Conservation (phyloP, 2,797 vertebrate genomes). For the Telmatherina bonti region DNA sequence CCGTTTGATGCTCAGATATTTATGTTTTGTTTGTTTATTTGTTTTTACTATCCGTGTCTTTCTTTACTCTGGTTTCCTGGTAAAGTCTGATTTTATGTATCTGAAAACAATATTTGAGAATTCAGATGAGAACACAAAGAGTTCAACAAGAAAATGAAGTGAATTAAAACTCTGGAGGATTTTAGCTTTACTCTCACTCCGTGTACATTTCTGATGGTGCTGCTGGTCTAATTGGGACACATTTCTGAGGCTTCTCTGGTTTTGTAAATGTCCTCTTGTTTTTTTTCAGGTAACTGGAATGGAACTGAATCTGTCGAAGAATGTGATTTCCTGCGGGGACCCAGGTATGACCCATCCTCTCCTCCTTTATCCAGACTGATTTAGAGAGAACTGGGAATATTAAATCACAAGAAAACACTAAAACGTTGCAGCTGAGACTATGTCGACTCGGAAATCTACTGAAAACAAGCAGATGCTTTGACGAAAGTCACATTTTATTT, state of each 20-base stretch:
- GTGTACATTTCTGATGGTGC: background rate
- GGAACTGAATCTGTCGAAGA: constrained; percentile 84
- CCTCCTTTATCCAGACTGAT: background rate
- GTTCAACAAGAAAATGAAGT: too few species aligned
- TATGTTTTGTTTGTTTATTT: background rate
- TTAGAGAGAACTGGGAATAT: background rate
- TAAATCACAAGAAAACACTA: background rate
- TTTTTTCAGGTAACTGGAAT: constrained; percentile 78
- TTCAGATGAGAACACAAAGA: background rate
- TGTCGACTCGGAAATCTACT: background rate
- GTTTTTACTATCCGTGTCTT: background rate
- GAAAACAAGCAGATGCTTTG: background rate
- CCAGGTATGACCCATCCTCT: constrained; percentile 65
- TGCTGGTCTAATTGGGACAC: too few species aligned
- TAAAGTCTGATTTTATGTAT: background rate
- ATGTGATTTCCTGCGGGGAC: constrained; percentile 73
- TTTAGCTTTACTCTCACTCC: background rate
- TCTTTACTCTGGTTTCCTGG: too few species aligned
- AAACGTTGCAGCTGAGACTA: background rate
- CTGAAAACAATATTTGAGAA: background rate
- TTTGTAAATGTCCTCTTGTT: too few species aligned
- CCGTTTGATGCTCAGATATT: background rate
- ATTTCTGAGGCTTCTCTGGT: too few species aligned
- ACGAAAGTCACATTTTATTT: constrained; percentile 1
- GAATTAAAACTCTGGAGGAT: background rate